phyloP scores from a whole-genome alignment of 2,888 invertebrate genomes.

The Lasius platythorax region DNA sequence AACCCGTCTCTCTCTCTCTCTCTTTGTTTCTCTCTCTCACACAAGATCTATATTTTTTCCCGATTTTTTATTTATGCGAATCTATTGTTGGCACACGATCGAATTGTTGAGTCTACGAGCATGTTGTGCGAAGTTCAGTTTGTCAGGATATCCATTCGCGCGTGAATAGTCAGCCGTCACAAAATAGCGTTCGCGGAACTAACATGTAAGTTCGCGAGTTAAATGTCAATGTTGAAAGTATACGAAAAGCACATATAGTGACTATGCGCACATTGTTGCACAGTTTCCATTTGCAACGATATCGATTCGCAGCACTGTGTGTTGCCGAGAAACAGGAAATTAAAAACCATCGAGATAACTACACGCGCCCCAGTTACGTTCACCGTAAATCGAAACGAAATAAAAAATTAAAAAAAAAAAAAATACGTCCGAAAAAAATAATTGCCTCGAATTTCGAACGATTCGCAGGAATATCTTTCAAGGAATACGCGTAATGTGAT shows the following conservation, averaged over 20 bases:
- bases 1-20: background rate
- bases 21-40: no score
- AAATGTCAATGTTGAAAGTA: background rate
- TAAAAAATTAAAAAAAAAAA: background rate
- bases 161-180: background rate
- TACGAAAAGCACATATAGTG: background rate
- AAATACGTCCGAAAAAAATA: background rate
- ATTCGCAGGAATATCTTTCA: background rate
- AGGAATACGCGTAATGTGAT: background rate
- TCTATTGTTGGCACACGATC: background rate
- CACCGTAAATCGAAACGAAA: background rate
- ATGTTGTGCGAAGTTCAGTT: background rate
- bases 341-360: background rate
- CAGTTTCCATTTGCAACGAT: slow-evolving; percentile 12
- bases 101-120: background rate
- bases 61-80: slow-evolving; percentile 17
- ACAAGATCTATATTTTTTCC: background rate
- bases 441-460: background rate
- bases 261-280: background rate
- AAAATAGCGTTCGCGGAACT: slow-evolving; percentile 16
- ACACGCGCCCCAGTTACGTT: slow-evolving; percentile 3
- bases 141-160: background rate
- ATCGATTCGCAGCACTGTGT: slow-evolving; percentile 15
- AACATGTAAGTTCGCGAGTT: background rate
- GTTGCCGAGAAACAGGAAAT: background rate